Base-by-base conservation (phyloP, 1,140 invertebrate species). In the Drosophila lacteicornis region DNA sequence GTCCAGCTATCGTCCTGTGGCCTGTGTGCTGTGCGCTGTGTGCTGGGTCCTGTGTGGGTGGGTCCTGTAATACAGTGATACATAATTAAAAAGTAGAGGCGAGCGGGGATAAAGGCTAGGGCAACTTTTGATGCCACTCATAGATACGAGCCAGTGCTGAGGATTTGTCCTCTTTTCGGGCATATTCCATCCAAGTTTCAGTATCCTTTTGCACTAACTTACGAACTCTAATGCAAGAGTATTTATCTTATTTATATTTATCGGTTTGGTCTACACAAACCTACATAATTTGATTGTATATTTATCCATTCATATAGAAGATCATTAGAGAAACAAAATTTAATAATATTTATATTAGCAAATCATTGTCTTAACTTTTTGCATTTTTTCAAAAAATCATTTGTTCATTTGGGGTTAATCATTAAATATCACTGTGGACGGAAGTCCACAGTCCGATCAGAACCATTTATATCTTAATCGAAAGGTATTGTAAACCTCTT, bases 81-180 rank as follows among this genome's bases (percentile, higher is more conserved):
- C 82, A 82, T 82, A 82, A 74, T 87, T 87, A 87, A 87, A 88
- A 87, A 80, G 80, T 62, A 46, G 27, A 40, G 74, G 43, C 67
- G 49, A 22, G 42, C 55, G 74, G 75, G 69, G 25, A 55, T 45
- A 75, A 75, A 75, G 65, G 60, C 68, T 63, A 60, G 63, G 61
- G 40, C 33, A 87, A 87, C 73, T 88, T 88, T 87, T 88, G 78
- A 87, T 83, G 71, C 50, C 80, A 47, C 58, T 42, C 40, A 40
- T 63, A 69, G 45, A 77, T 53, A 67, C 47, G 17, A 38, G 4
- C 0, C 51, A 55, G 51, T 22, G 51, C 9, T 55, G 51, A 4
- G 33, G 13, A 55, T 9, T 22, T 38, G 19, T 55, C 17, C 33
- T 8, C 6, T 9, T 55, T 36, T 36, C 11, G 17, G n/a, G 17